phyloP scores from a whole-genome alignment of 2,113 vertebrate species.

The Apaloderma vittatum region DNA sequence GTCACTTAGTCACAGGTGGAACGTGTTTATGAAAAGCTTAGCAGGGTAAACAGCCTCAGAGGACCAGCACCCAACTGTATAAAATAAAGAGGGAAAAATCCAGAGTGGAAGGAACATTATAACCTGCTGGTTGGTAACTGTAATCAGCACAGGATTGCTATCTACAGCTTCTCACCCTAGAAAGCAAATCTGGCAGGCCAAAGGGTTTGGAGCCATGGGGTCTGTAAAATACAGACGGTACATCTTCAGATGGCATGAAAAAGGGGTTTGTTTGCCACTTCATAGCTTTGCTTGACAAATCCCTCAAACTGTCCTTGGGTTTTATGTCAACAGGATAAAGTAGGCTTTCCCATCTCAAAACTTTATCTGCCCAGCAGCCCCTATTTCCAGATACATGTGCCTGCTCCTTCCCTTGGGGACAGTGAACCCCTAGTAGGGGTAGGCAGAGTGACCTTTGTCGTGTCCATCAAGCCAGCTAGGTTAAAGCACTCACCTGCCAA shows the following conservation, averaged over 20 bases:
- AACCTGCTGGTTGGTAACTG: neutral
- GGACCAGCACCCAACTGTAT: neutral
- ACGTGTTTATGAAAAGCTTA: neutral
- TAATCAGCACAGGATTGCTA: neutral
- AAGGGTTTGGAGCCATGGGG: neutral
- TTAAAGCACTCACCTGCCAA: neutral
- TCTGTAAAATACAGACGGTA: neutral
- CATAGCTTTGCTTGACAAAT: neutral
- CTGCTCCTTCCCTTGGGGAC: neutral
- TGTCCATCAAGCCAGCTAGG: neutral
- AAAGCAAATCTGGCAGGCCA: neutral
- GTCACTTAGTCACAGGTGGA: neutral
- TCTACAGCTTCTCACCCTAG: neutral
- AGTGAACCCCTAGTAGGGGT: neutral
- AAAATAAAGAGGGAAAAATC: neutral
- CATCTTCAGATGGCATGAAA: neutral
- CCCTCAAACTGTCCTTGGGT: neutral
- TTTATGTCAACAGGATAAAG: neutral
- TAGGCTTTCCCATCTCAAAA: neutral
- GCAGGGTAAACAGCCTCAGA: neutral
- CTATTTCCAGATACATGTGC: neutral
- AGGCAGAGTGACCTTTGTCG: neutral
- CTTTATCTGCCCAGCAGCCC: neutral
- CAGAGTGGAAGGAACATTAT: neutral
- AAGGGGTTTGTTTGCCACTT: neutral